Percentiles rank a stretch among this genome's conserved stretches.
Conservation (phyloP, 30 jellyfish, hydroid and myxozoan species). For the Aurelia aurita region DNA sequence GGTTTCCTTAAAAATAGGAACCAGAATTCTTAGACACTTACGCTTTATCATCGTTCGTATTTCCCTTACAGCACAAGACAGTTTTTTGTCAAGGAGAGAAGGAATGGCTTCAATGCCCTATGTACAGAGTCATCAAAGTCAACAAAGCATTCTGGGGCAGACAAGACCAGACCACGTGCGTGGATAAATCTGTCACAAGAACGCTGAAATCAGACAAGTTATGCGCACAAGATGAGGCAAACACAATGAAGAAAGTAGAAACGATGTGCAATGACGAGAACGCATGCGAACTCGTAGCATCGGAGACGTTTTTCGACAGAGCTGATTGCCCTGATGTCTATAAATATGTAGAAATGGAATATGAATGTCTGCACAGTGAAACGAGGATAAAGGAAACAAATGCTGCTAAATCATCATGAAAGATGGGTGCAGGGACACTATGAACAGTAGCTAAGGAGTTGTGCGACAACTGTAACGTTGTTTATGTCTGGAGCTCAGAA, state of each 20-base stretch:
- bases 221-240: conserved; percentile 96
- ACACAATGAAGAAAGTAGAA: conserved; percentile 93
- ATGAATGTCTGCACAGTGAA: conserved; percentile 97
- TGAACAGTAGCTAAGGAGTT: too few relatives aligned
- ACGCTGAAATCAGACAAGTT: conserved; percentile 81
- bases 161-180: conserved; percentile 75
- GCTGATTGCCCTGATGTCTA: conserved; percentile 96
- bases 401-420: background rate
- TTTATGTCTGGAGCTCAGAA: too few relatives aligned
- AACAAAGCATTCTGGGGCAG: conserved; percentile 99
- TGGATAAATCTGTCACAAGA: conserved; percentile 80
- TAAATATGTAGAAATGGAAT: conserved; percentile 88
- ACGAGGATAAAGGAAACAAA: conserved; percentile 86
- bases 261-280: conserved; percentile 96
- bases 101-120: conserved; percentile 99
- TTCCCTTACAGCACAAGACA: conserved; percentile 32
- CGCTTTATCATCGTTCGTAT: background rate
- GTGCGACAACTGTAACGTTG: too few relatives aligned
- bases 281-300: conserved; percentile 99
- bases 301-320: conserved; percentile 96
- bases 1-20: too few relatives aligned
- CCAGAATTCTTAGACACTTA: too few relatives aligned
- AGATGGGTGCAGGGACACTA: background rate
- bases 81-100: conserved; percentile 95
- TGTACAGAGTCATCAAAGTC: conserved; percentile 89